Evolutionary conservation across 2,113 vertebrate species (phyloP).

Genomic region (Aepyceros melampus): DNA sequence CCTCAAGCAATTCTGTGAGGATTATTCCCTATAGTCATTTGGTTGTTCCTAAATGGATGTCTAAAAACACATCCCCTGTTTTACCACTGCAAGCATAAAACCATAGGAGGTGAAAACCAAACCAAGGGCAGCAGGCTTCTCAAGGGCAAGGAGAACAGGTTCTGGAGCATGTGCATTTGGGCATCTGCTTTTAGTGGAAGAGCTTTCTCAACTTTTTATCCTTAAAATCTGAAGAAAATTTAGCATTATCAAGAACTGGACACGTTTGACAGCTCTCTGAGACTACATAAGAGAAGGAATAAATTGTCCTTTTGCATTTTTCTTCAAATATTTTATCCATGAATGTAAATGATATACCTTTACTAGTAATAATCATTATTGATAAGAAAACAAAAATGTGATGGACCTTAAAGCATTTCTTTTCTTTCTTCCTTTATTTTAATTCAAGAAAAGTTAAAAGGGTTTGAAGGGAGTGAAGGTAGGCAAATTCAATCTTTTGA

Average conservation of each 20-base stretch:
- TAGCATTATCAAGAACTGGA: neutral
- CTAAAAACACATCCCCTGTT: neutral
- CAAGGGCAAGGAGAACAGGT: neutral
- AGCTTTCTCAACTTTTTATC: neutral
- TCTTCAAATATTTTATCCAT: neutral
- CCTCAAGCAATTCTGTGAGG: constrained; percentile 44
- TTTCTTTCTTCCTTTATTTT: too few relatives aligned
- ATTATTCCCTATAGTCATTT: neutral
- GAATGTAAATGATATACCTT: neutral
- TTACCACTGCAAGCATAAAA: neutral
- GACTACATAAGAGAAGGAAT: neutral
- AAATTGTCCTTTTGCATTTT: neutral
- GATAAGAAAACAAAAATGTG: neutral
- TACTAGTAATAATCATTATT: neutral
- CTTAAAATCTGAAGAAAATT: neutral
- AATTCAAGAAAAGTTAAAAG: neutral
- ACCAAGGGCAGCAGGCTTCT: neutral
- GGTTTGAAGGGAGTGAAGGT: neutral
- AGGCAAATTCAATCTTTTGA: neutral
- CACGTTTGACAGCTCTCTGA: neutral
- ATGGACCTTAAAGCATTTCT: neutral
- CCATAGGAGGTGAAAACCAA: neutral
- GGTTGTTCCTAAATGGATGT: neutral
- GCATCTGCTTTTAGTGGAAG: neutral
- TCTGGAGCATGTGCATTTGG: neutral